phyloP scores from a whole-genome alignment of 2,797 vertebrate genomes.

The Silurus lanzhouensis region DNA sequence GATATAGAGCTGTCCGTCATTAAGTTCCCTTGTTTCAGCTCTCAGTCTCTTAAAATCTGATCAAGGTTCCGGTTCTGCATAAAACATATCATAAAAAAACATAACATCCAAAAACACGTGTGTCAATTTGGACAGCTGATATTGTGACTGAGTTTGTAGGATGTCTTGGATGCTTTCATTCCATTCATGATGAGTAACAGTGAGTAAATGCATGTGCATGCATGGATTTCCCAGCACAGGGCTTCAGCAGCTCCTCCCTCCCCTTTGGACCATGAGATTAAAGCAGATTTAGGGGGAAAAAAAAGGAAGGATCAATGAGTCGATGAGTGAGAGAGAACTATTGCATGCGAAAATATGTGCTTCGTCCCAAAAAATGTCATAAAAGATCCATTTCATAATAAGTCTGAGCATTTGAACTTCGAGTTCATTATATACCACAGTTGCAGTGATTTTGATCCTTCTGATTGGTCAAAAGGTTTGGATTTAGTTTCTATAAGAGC shows the following conservation, averaged over 20 bases:
- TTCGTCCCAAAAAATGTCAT: neutral
- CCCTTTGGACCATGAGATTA: constrained; percentile 49
- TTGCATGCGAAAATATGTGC: neutral
- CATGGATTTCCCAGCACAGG: constrained; percentile 55
- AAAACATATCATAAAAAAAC: neutral
- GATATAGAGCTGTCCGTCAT: constrained; percentile 39
- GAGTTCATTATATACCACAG: neutral
- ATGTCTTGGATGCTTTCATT: constrained; percentile 52
- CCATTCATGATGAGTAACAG: constrained; percentile 36
- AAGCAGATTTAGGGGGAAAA: constrained; percentile 26
- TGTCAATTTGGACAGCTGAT: neutral
- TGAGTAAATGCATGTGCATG: constrained; percentile 55
- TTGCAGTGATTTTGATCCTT: neutral
- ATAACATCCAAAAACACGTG: neutral
- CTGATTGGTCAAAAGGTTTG: neutral
- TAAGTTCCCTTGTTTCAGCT: neutral
- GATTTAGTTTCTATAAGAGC: neutral
- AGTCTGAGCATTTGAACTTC: neutral
- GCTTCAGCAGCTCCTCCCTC: constrained; percentile 49
- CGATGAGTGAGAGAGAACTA: neutral
- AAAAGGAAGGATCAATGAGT: neutral
- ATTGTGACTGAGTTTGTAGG: constrained; percentile 48
- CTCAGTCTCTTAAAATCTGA: neutral
- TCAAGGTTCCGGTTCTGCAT: neutral
- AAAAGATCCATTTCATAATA: neutral